A percentile compares a stretch with the other conserved stretches of the same genome.
Conservation (phyloP, 2,797 vertebrate species). For the Sorex maritimensis region DNA sequence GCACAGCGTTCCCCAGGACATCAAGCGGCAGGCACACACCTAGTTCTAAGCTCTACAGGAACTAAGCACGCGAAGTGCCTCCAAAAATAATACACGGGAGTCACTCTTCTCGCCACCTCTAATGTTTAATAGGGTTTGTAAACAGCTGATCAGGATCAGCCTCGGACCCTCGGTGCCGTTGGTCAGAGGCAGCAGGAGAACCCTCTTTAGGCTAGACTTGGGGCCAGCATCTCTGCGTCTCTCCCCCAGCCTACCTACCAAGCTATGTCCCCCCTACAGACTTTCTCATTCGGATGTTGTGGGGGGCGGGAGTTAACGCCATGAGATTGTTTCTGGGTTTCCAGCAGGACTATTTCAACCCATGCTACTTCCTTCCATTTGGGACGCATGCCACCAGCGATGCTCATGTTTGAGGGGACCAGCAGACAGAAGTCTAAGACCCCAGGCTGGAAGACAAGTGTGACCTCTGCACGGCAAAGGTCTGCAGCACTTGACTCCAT, state of each 20-base stretch:
- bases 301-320: constrained; percentile 68
- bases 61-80: neutral
- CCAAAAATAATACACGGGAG: constrained; percentile 7
- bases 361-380: constrained; percentile 78
- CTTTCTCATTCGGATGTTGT: constrained; percentile 59
- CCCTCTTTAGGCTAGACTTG: constrained; percentile 64
- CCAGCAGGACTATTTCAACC: constrained; percentile 81
- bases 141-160: constrained; percentile 37
- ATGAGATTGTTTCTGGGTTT: constrained; percentile 79
- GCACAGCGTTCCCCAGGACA: neutral
- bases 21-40: neutral
- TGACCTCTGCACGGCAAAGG: neutral
- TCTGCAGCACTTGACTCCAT: neutral
- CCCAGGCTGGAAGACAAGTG: neutral
- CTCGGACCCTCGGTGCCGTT: constrained; percentile 27
- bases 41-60: neutral
- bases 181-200: constrained; percentile 68
- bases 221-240: neutral
- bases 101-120: neutral
- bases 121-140: constrained; percentile 57
- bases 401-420: constrained; percentile 59
- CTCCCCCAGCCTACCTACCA: constrained; percentile 33
- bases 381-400: constrained; percentile 56
- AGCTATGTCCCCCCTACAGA: constrained; percentile 68
- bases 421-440: constrained; percentile 75